Conservation (phyloP, 2,888 invertebrate genomes). For the Drosophila anomalata region DNA sequence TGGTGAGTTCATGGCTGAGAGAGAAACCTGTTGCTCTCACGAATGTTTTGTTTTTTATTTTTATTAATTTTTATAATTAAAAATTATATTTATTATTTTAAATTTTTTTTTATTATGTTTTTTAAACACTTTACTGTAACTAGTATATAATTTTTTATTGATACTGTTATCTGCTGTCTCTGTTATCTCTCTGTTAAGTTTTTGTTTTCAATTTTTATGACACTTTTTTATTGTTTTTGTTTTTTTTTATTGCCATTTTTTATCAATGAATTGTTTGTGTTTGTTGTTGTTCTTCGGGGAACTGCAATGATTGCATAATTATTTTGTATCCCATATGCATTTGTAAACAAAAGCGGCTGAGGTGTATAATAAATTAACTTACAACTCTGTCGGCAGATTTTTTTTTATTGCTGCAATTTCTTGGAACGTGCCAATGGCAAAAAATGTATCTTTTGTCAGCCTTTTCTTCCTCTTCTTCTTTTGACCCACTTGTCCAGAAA, state of each 20-base stretch:
- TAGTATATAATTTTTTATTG: neutral
- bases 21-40: conserved; percentile 6
- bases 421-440: conserved; percentile 31
- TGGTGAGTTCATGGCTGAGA: conserved; percentile 71
- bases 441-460: neutral
- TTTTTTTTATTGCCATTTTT: conserved; percentile 22
- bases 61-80: neutral
- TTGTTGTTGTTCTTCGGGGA: conserved; percentile 22
- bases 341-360: conserved; percentile 18
- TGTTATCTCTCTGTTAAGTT: conserved; percentile 6
- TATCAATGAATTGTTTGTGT: conserved; percentile 48
- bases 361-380: conserved; percentile 25
- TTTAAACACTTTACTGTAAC: neutral
- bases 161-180: neutral
- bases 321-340: conserved; percentile 16
- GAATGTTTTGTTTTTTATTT: neutral
- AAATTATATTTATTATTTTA: neutral
- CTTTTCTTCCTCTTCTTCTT: neutral
- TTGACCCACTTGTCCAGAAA: conserved; percentile 21
- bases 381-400: conserved; percentile 32
- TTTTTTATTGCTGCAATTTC: conserved; percentile 23
- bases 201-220: conserved; percentile 25
- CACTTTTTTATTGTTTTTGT: conserved; percentile 38
- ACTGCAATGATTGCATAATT: conserved; percentile 43
- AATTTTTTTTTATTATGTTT: neutral